A percentile compares a stretch with the other conserved stretches of the same genome.
phyloP scores from a whole-genome alignment of 2,888 invertebrate species.

The Nephrocerus scutellatus region DNA sequence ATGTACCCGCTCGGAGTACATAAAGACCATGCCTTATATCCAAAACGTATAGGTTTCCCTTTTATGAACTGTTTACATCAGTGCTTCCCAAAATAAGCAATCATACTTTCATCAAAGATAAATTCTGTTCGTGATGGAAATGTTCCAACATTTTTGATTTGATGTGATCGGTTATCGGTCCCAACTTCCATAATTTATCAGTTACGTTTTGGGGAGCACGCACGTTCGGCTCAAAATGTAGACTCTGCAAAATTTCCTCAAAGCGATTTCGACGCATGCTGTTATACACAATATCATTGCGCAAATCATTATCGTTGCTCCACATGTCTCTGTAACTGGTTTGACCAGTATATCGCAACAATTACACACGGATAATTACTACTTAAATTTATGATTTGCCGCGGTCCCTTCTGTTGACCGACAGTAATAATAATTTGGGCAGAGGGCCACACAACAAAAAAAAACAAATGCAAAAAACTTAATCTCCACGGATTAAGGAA shows the following conservation, averaged over 20 bases:
- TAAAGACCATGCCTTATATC: conserved; percentile 31
- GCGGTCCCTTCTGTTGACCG: too few relatives aligned
- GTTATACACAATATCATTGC: conserved; percentile 4
- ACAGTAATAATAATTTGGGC: too few relatives aligned
- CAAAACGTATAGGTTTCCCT: conserved; percentile 31
- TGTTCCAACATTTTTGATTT: conserved; percentile 7
- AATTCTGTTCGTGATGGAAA: conserved; percentile 6
- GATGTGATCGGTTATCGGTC: background rate
- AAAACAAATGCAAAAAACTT: background rate
- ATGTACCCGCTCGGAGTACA: conserved; percentile 23
- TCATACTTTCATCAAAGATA: conserved; percentile 12
- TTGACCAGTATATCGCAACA: conserved; percentile 3
- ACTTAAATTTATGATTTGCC: too few relatives aligned
- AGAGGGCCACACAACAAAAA: background rate
- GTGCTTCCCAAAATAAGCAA: conserved; percentile 8
- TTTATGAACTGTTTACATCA: conserved; percentile 6
- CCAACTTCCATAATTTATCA: conserved; percentile 6
- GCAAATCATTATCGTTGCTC: background rate
- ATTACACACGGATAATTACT: too few relatives aligned
- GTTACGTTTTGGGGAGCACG: background rate
- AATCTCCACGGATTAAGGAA: background rate
- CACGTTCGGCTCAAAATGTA: conserved; percentile 4
- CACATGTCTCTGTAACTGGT: background rate
- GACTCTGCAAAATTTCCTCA: conserved; percentile 4
- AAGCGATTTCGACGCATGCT: conserved; percentile 10